Conservation (phyloP, 2,113 vertebrate genomes). For the Carollia perspicillata region DNA sequence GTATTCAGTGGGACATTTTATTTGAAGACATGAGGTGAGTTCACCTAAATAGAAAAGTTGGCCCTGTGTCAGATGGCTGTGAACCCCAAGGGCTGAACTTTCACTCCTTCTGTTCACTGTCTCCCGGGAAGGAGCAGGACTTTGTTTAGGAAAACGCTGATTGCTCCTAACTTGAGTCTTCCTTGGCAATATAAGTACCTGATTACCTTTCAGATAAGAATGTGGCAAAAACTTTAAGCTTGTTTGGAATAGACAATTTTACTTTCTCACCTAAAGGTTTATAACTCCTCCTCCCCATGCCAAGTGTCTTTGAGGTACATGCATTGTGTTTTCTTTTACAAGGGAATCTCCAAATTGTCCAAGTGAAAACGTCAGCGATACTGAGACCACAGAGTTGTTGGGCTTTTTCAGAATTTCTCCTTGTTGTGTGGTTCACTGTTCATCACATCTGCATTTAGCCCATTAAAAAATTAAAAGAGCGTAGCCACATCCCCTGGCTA, state of each 20-base stretch:
- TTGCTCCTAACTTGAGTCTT: background rate
- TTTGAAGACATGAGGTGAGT: constrained; percentile 19
- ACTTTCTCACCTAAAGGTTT: background rate
- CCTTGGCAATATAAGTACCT: background rate
- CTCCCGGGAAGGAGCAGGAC: background rate
- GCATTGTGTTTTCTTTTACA: constrained; percentile 1
- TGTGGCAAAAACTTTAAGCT: background rate
- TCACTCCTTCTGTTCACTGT: background rate
- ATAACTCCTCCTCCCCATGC: background rate
- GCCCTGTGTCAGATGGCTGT: background rate
- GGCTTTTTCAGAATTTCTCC: background rate
- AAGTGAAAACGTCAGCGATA: background rate
- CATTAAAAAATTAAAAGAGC: background rate
- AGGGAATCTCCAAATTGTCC: background rate
- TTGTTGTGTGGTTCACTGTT: background rate
- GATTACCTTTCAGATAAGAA: background rate
- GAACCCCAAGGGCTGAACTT: background rate
- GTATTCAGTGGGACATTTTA: background rate
- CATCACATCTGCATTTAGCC: background rate
- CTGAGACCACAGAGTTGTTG: background rate
- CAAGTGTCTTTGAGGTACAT: background rate
- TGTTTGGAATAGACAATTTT: background rate
- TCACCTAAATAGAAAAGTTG: constrained; percentile 11
- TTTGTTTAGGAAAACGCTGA: background rate
- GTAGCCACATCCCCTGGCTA: background rate